phyloP scores from a whole-genome alignment of 2,113 vertebrate genomes.

The Carettochelys insculpta region DNA sequence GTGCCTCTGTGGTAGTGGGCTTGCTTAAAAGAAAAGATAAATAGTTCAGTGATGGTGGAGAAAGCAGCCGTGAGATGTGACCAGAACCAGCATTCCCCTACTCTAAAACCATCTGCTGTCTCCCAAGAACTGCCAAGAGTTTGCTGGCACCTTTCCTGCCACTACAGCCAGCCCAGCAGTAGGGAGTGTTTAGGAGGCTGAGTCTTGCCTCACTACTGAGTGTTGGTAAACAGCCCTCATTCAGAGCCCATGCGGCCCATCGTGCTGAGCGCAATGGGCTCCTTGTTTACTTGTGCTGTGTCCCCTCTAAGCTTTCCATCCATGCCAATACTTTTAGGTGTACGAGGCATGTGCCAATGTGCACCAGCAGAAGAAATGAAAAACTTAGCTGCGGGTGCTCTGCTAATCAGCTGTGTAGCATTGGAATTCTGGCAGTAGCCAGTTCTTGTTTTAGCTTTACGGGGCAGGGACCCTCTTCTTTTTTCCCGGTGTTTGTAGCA shows the following conservation, averaged over 20 bases:
- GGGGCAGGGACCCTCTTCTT: not conserved
- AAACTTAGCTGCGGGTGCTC: too few relatives aligned
- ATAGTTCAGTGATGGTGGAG: not conserved
- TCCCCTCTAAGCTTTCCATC: too few relatives aligned
- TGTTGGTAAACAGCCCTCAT: not conserved
- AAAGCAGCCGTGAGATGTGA: not conserved
- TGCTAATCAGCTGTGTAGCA: too few relatives aligned
- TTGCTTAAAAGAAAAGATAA: not conserved
- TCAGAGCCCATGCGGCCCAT: not conserved
- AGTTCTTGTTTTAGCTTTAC: not conserved
- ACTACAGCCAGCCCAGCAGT: not conserved
- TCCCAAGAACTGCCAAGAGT: not conserved
- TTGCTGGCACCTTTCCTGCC: not conserved
- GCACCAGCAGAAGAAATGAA: too few relatives aligned
- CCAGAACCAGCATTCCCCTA: not conserved
- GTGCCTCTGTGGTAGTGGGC: rapidly evolving
- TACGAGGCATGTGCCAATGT: too few relatives aligned
- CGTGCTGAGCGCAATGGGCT: not conserved
- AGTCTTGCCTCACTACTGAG: not conserved
- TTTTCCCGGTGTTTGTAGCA: not conserved
- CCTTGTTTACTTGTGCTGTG: not conserved
- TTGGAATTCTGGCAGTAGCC: too few relatives aligned
- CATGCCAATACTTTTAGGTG: too few relatives aligned
- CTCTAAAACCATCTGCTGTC: not conserved
- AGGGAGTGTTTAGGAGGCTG: not conserved